These are phyloP conservation scores for Oophaga pumilio DNA, from an alignment of 2,113 vertebrate genomes.

Conservation along the genomic window DNA sequence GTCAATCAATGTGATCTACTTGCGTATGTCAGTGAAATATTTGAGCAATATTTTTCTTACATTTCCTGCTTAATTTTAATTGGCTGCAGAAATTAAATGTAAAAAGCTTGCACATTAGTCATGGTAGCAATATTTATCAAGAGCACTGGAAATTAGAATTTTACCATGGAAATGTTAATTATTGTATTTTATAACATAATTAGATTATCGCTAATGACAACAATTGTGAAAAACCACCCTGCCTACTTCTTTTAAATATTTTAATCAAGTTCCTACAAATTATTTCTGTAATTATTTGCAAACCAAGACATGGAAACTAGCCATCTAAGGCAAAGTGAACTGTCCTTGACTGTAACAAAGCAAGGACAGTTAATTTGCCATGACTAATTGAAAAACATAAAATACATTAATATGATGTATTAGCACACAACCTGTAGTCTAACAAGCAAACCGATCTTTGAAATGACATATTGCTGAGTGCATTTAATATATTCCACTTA, in stretches of 20 bases:
- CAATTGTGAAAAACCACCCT: not conserved
- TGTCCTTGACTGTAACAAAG: conserved; percentile 66
- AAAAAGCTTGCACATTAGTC: not conserved
- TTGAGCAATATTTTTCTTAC: not conserved
- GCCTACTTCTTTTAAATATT: not conserved
- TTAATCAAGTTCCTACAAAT: not conserved
- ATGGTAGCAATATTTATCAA: not conserved
- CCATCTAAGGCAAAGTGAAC: conserved; percentile 54
- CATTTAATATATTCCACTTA: conserved; percentile 52
- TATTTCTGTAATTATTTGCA: not conserved
- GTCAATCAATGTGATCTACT: not conserved
- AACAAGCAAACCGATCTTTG: conserved; percentile 50
- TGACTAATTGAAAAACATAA: conserved; percentile 75
- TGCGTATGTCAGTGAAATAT: not conserved
- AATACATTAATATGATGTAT: conserved; percentile 73
- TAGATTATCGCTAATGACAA: not conserved
- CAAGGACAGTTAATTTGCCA: conserved; percentile 73
- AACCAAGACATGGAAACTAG: conserved; percentile 60
- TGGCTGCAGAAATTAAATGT: not conserved
- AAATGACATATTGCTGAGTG: conserved; percentile 48
- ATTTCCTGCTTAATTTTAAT: not conserved
- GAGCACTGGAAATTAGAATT: not conserved
- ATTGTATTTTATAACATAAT: not conserved
- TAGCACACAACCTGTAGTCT: conserved; percentile 58
- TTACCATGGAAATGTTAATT: not conserved